Evolutionary conservation across 1,140 invertebrate species (phyloP), one percentile per base, ranked within the genome.

Genomic region (Microvelia longipes): DNA sequence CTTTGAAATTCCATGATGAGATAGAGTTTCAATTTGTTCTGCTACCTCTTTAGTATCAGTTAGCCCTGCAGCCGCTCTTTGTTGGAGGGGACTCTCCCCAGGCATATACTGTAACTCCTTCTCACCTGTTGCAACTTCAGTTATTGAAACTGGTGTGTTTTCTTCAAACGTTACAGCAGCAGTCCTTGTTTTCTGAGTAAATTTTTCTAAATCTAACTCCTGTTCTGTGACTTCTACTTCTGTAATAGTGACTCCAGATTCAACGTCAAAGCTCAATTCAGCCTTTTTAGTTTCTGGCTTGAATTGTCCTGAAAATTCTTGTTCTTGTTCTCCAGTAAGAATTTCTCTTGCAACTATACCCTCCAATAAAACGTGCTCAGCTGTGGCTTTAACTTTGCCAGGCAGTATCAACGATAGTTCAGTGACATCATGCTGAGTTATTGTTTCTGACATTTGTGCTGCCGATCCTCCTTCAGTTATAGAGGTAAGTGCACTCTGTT

Each of bases 91-190:
- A 29, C 50, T 61, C 30, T 68, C 25, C 24, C 29, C 28, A 66
- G 29, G 2, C 29, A 26, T 66, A 64, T 74, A 69, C 2, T 69
- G 28, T n/a, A 61, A 24, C 71, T 78, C 77, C 72, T 77, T 77
- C 61, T 79, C 76, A 74, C 78, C 73, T 14, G 71, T 66, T 26
- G 74, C 66, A 61, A 77, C 70, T 74, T 79, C 74, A 11, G 73
- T 69, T 28, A 77, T 71, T 29, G 69, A 77, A 0, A 80, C 76
- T 2, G 73, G 72, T 68, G 78, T 78, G 1, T 75, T 77, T 66
- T 80, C 76, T 73, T 82, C 80, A n/a, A 81, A 69, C 11, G 76
- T 73, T 11, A 78, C 69, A 2, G 73, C 71, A 62, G 76, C 75
- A 5, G 73, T 76, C 66, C 77, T 75, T 82, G 67, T 73, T 75